Conservation (phyloP, 2,113 vertebrate species). For the Otis tarda region DNA sequence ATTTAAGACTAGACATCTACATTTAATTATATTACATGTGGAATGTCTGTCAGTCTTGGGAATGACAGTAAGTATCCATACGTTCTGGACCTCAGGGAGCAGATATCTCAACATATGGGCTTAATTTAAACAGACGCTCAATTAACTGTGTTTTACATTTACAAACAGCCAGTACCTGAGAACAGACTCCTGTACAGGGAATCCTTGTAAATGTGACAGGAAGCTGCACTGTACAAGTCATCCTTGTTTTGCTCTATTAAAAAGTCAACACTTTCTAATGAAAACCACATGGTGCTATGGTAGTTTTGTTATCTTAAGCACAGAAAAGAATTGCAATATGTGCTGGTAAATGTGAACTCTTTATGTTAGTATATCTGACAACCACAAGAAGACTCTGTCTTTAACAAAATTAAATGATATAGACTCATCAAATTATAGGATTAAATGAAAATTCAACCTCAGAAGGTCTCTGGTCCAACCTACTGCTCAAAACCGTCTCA, state of each 20-base stretch:
- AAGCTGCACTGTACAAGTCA: background rate
- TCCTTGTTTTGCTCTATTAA: conserved; percentile 12
- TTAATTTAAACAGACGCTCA: conserved; percentile 39
- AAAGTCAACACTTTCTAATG: conserved; percentile 23
- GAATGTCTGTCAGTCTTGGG: background rate
- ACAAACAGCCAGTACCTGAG: conserved; percentile 29
- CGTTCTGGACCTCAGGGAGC: background rate
- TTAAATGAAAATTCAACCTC: background rate
- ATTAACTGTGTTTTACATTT: conserved; percentile 32
- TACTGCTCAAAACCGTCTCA: background rate
- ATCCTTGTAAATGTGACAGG: conserved; percentile 1
- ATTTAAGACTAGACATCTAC: conserved; percentile 6
- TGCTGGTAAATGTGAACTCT: background rate
- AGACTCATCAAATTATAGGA: background rate
- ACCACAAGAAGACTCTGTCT: background rate
- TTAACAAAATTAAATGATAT: background rate
- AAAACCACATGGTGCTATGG: background rate
- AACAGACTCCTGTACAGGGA: background rate
- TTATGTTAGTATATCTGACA: background rate
- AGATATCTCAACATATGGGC: background rate
- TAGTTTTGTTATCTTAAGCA: background rate
- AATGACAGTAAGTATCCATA: conserved; percentile 3
- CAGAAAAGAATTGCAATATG: background rate
- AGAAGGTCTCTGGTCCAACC: background rate
- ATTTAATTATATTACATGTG: background rate